Evolutionary conservation across 2,113 vertebrate species (phyloP), one percentile per base, ranked within the genome.

Genomic region (Tachycineta bicolor): DNA sequence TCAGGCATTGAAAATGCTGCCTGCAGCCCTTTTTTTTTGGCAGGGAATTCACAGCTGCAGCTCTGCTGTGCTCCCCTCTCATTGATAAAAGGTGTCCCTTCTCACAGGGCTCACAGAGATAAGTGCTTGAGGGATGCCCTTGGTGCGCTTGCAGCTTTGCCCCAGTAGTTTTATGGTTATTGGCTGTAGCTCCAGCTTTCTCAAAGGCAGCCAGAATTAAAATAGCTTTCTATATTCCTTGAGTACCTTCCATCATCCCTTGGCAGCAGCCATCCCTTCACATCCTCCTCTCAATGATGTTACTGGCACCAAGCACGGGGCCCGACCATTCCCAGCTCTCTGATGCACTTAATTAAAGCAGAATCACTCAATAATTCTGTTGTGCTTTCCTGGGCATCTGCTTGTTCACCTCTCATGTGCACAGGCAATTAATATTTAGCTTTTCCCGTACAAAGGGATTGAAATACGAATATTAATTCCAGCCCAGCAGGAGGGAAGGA

Each of bases 291-390:
- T 69, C 83, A 64, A 2, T 46, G 84, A 90, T 83, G 75, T 26
- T 92, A 11, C 85, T 88, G 85, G 85, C 94, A 81, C 37, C 71
- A 52, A 70, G 81, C 80, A 71, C 56, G 9, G 60, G 56, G n/a
- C 49, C 71, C 24, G 64, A 64, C 73, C 94, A 81, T 64, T 75
- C 94, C 83, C 79, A 78, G 90, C 64, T 95, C 92, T 93, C 73
- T 58, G 85, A 63, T 68, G 83, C 68, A 83, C 88, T 96, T 96
- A 96, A 96, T 97, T 97, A 97, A 93, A 96, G 83, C 76, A 78
- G 86, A 95, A 94, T 92, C 49, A 5, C 90, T 96, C 94, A 58
- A 89, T 93, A 94, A 96, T 81, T 89, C 88, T 93, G 90, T 88
- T 83, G 86, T 95, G 93, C 96, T 82, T 96, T 93, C 69, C 63